These are phyloP conservation scores for Teleogryllus occipitalis DNA, from an alignment of 1,140 invertebrate genomes.

Conservation along the genomic window DNA sequence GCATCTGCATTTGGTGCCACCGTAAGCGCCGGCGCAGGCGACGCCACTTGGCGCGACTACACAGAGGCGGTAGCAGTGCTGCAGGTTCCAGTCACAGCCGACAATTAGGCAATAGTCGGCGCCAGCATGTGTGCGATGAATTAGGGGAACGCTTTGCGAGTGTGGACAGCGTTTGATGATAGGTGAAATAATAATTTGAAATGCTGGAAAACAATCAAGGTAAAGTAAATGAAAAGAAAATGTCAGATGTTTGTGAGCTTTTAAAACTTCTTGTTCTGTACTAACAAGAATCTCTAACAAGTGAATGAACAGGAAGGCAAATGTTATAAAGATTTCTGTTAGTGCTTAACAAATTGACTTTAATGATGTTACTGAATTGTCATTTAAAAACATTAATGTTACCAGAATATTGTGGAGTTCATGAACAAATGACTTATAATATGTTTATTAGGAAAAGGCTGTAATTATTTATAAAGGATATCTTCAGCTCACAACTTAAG, in stretches of 20 bases:
- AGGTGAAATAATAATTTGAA: not conserved
- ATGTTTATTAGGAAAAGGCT: not conserved
- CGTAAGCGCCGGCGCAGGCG: slow-evolving; percentile 34
- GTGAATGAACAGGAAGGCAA: not conserved
- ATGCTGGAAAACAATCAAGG: not conserved
- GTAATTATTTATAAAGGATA: not conserved
- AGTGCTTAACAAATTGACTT: slow-evolving; percentile 5
- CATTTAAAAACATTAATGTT: not conserved
- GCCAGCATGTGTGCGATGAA: slow-evolving; percentile 43
- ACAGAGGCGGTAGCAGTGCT: slow-evolving; percentile 14
- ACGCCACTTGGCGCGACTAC: slow-evolving; percentile 30
- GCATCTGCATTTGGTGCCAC: slow-evolving; percentile 31
- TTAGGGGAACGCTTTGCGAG: slow-evolving; percentile 43
- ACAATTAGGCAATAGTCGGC: slow-evolving; percentile 30
- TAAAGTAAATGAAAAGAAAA: not conserved
- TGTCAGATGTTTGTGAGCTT: not conserved
- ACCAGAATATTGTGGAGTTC: slow-evolving; percentile 1
- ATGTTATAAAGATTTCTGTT: slow-evolving; percentile 6
- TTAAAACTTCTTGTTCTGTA: slow-evolving; percentile 1
- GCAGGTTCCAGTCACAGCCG: slow-evolving; percentile 26
- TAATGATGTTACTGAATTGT: not conserved
- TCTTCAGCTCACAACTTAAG: not conserved
- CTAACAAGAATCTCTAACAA: not conserved
- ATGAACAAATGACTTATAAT: not conserved
- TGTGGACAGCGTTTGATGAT: slow-evolving; percentile 46